Conservation (phyloP, 2,797 vertebrate species). For the Enteromius radiatus region DNA sequence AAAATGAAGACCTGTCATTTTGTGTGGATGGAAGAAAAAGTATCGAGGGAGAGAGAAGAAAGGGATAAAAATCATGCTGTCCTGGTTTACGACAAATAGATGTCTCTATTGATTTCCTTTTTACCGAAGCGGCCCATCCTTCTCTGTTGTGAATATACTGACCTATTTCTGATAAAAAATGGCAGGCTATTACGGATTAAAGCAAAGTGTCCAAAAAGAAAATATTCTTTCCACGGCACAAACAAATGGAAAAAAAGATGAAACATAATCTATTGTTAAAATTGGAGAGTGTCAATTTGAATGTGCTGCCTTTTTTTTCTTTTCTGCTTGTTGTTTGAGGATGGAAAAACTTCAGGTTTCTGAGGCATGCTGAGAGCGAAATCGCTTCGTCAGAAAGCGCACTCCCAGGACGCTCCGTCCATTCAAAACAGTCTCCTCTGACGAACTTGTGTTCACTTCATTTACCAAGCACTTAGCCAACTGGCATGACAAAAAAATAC, state of each 20-base stretch:
- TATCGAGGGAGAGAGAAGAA: conserved; percentile 66
- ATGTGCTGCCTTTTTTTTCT: conserved; percentile 67
- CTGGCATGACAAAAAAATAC: conserved; percentile 24
- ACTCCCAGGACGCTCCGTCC: conserved; percentile 60
- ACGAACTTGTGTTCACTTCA: conserved; percentile 49
- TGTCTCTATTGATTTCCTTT: conserved; percentile 85
- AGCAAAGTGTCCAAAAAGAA: conserved; percentile 78
- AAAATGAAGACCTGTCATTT: conserved; percentile 78
- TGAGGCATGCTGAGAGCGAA: conserved; percentile 76
- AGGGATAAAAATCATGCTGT: conserved; percentile 82
- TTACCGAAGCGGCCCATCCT: conserved; percentile 78
- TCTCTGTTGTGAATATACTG: conserved; percentile 83
- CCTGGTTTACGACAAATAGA: conserved; percentile 86
- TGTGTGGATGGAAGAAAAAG: conserved; percentile 69
- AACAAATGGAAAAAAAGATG: conserved; percentile 77
- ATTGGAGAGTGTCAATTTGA: conserved; percentile 76
- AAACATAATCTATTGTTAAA: conserved; percentile 78
- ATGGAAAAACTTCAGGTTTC: conserved; percentile 63
- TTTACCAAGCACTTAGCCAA: conserved; percentile 57
- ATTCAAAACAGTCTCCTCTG: conserved; percentile 50
- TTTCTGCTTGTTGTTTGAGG: conserved; percentile 61
- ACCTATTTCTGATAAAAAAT: conserved; percentile 79
- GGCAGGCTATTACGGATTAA: conserved; percentile 80
- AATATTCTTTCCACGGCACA: conserved; percentile 75
- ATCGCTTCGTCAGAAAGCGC: conserved; percentile 62